A percentile compares a stretch with the other conserved stretches of the same genome.
phyloP scores from a whole-genome alignment of 2,888 invertebrate species.

The Alentia gelatinosa region DNA sequence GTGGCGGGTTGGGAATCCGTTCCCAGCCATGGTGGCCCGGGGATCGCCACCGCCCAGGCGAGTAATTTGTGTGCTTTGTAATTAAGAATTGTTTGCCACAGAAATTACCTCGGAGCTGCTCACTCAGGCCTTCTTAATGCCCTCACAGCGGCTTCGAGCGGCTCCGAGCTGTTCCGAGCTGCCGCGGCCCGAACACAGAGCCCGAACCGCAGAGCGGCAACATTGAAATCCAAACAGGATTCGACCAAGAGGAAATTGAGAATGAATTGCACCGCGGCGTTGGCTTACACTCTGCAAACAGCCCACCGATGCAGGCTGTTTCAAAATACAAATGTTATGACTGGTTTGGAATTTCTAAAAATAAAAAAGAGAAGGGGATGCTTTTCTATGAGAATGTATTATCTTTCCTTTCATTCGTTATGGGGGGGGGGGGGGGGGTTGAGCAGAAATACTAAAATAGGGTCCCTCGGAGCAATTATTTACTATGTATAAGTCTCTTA shows the following conservation, averaged over 20 bases:
- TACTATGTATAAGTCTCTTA: too few relatives aligned
- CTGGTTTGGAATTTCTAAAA: too few relatives aligned
- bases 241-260: background rate
- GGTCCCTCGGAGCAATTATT: too few relatives aligned
- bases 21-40: background rate
- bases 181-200: background rate
- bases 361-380: too few relatives aligned
- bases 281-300: too few relatives aligned
- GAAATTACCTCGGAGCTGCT: background rate
- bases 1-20: background rate
- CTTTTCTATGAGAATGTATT: too few relatives aligned
- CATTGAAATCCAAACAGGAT: background rate
- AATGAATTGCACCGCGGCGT: background rate
- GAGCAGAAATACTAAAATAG: too few relatives aligned
- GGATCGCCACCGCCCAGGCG: slow-evolving; percentile 31
- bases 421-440: too few relatives aligned
- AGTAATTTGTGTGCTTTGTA: slow-evolving; percentile 48
- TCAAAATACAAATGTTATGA: too few relatives aligned
- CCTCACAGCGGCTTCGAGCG: background rate
- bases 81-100: slow-evolving; percentile 44
- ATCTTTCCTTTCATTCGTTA: too few relatives aligned
- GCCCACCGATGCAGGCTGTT: too few relatives aligned
- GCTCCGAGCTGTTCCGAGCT: background rate
- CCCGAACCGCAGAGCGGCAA: background rate
- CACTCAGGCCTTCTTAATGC: background rate